Evolutionary conservation across 2,888 invertebrate genomes (phyloP).

Genomic region (Lissonota sp.): DNA sequence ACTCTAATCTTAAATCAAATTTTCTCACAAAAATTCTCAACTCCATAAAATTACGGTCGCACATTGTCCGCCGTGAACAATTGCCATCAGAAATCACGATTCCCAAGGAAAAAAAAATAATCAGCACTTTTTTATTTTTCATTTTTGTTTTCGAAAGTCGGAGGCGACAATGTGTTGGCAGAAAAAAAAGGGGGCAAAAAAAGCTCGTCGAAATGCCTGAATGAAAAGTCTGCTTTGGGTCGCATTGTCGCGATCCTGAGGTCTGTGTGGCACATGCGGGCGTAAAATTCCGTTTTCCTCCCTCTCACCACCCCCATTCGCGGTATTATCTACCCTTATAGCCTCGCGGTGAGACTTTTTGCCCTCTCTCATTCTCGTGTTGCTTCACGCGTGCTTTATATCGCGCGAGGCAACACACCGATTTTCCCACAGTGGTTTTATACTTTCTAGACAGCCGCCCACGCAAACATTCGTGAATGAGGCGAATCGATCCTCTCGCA

Average conservation of each 20-base stretch:
- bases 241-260: constrained; percentile 50
- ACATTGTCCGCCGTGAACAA: too few relatives aligned
- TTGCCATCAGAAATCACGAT: too few relatives aligned
- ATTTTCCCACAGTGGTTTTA: constrained; percentile 35
- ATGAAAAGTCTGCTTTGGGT: constrained; percentile 51
- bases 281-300: constrained; percentile 51
- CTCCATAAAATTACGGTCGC: too few relatives aligned
- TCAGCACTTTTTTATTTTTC: not conserved
- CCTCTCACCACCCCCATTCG: not conserved
- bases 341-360: constrained; percentile 30
- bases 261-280: constrained; percentile 26
- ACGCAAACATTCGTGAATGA: constrained; percentile 1
- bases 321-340: constrained; percentile 50
- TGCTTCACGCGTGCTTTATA: constrained; percentile 24
- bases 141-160: constrained; percentile 19
- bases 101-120: not conserved
- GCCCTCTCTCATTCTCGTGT: constrained; percentile 23
- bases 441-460: constrained; percentile 11
- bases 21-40: too few relatives aligned
- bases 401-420: constrained; percentile 23
- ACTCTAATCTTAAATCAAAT: too few relatives aligned
- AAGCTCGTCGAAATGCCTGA: constrained; percentile 17
- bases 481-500: constrained; percentile 39
- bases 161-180: constrained; percentile 22
- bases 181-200: constrained; percentile 15